Conservation (phyloP, 2,888 invertebrate genomes). For the Nycteola revayana region DNA sequence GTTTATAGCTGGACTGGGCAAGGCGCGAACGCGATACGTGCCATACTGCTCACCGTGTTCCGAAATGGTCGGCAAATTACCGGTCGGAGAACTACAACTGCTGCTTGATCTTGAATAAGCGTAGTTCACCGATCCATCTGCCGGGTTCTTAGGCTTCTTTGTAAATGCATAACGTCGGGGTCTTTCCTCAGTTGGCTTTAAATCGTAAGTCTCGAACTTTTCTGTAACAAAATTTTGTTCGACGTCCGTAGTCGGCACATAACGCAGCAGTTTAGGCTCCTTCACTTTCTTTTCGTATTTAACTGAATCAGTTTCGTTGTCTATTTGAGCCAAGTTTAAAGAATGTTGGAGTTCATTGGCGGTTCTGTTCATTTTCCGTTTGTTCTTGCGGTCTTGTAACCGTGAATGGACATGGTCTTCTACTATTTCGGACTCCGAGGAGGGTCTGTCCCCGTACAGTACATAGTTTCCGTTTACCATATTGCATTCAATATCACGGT, state of each 20-base stretch:
- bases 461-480: conserved; percentile 79
- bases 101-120: conserved; percentile 72
- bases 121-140: conserved; percentile 71
- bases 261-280: conserved; percentile 66
- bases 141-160: conserved; percentile 69
- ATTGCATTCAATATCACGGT: conserved; percentile 26
- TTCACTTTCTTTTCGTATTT: conserved; percentile 73
- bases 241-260: conserved; percentile 67
- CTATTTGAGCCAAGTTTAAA: conserved; percentile 59
- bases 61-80: conserved; percentile 70
- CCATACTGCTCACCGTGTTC: conserved; percentile 70
- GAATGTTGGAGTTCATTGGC: conserved; percentile 64
- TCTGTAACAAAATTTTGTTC: conserved; percentile 67
- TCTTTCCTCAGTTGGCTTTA: conserved; percentile 60
- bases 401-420: conserved; percentile 68
- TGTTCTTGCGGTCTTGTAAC: conserved; percentile 58
- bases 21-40: conserved; percentile 55
- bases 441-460: conserved; percentile 68
- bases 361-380: conserved; percentile 57
- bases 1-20: conserved; percentile 40
- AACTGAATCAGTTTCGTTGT: conserved; percentile 72
- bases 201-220: conserved; percentile 70
- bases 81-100: conserved; percentile 70
- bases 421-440: conserved; percentile 69
- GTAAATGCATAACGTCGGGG: conserved; percentile 63